Percentiles rank a stretch among this genome's conserved stretches.
Conservation (phyloP, 2,113 vertebrate genomes). For the Hipposideros armiger region DNA sequence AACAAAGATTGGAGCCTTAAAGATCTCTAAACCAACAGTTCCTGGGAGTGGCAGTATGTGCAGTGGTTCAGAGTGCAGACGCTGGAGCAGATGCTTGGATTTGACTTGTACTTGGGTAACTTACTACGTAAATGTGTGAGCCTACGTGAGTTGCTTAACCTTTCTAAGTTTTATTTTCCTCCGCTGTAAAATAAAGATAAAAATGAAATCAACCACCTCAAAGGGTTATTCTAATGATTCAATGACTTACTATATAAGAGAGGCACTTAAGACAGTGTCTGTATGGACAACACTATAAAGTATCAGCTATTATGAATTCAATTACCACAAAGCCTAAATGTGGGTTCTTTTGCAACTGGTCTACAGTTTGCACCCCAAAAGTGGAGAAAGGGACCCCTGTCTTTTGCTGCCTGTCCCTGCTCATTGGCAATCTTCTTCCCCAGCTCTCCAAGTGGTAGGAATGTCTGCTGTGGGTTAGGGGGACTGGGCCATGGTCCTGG, state of each 20-base stretch:
- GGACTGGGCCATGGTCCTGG: not conserved
- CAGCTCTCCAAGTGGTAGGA: not conserved
- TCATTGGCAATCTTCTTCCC: not conserved
- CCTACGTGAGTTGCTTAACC: not conserved
- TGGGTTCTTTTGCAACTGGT: not conserved
- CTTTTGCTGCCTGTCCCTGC: not conserved
- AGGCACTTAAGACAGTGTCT: not conserved
- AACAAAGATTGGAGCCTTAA: not conserved
- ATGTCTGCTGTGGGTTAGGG: not conserved
- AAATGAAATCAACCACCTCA: not conserved
- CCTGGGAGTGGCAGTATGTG: not conserved
- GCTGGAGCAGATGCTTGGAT: too few relatives aligned
- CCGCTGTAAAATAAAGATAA: not conserved
- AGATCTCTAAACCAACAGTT: not conserved
- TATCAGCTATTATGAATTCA: not conserved
- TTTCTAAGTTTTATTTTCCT: slow-evolving; percentile 20
- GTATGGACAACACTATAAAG: not conserved
- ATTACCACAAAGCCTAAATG: not conserved
- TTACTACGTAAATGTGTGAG: not conserved
- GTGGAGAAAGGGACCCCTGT: not conserved
- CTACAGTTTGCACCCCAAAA: not conserved
- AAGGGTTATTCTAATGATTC: not conserved
- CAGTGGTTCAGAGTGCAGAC: not conserved
- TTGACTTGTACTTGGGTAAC: not conserved
- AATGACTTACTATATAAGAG: not conserved